Evolutionary conservation across 1,140 invertebrate genomes (phyloP).

Genomic region (Drosophila suzukii): DNA sequence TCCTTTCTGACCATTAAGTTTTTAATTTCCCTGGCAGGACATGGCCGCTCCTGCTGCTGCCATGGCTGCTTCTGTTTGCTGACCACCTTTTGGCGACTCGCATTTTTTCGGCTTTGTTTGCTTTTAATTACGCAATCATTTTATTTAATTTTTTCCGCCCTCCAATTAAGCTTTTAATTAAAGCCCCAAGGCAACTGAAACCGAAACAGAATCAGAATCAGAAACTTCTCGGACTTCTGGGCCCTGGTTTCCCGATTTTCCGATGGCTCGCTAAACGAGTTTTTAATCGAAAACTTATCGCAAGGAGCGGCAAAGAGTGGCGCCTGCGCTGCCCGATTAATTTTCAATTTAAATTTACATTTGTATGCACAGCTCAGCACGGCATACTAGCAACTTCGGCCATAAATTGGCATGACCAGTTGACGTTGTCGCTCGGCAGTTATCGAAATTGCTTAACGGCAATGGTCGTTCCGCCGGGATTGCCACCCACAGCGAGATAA

Average conservation of each 20-base stretch:
- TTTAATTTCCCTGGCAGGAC: slow-evolving; percentile 62
- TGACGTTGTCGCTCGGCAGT: slow-evolving; percentile 52
- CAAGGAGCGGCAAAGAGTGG: slow-evolving; percentile 1
- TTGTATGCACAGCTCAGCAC: slow-evolving; percentile 56
- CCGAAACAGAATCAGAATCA: neutral
- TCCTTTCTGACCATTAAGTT: slow-evolving; percentile 67
- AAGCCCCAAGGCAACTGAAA: slow-evolving; percentile 20
- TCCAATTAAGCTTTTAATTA: slow-evolving; percentile 75
- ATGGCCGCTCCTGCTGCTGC: slow-evolving; percentile 14
- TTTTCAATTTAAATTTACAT: slow-evolving; percentile 74
- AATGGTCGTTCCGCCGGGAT: neutral
- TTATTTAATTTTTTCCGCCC: slow-evolving; percentile 61
- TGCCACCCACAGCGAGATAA: slow-evolving; percentile 51
- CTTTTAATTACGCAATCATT: slow-evolving; percentile 74
- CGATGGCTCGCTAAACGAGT: slow-evolving; percentile 16
- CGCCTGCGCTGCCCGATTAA: slow-evolving; percentile 61
- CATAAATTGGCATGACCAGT: slow-evolving; percentile 67
- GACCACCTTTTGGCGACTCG: slow-evolving; percentile 29
- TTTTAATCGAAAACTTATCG: slow-evolving; percentile 70
- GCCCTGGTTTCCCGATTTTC: neutral
- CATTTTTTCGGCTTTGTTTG: slow-evolving; percentile 51
- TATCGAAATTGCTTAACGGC: slow-evolving; percentile 70
- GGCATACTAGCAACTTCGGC: slow-evolving; percentile 13
- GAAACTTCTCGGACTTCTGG: neutral
- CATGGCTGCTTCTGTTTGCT: slow-evolving; percentile 20